Evolutionary conservation across 2,797 vertebrate species (phyloP).

Genomic region (Champsocephalus esox): DNA sequence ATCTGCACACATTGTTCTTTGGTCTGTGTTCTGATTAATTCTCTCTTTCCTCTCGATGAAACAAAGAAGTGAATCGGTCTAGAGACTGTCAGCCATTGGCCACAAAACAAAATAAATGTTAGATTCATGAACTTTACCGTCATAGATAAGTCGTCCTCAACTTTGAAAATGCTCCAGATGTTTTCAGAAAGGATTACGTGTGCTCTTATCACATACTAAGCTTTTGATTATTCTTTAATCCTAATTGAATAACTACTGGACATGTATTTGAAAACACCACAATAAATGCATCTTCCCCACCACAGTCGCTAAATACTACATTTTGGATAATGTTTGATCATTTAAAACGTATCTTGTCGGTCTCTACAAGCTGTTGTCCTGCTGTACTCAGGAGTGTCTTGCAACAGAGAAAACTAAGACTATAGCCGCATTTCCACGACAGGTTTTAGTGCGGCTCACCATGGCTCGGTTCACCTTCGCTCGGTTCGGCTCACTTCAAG

Average conservation of each 20-base stretch:
- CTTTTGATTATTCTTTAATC: not conserved
- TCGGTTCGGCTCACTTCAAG: too few species aligned
- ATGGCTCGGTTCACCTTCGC: too few species aligned
- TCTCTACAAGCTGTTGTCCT: not conserved
- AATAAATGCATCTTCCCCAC: too few species aligned
- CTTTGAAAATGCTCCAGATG: not conserved
- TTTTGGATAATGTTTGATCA: too few species aligned
- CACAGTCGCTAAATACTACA: too few species aligned
- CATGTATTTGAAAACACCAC: too few species aligned
- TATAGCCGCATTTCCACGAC: too few species aligned
- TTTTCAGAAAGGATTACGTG: not conserved
- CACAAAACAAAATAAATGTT: not conserved
- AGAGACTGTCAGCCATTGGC: not conserved
- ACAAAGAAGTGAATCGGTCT: not conserved
- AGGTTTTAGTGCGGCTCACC: too few species aligned
- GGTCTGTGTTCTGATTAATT: not conserved
- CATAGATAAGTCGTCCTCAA: not conserved
- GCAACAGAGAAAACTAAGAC: not conserved
- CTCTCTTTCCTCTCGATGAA: not conserved
- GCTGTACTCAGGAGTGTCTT: not conserved
- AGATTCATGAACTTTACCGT: too few species aligned
- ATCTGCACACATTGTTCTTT: slow-evolving; percentile 23
- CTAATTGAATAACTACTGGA: not conserved
- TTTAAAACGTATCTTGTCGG: too few species aligned
- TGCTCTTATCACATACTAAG: not conserved